Conservation (phyloP, 2,113 vertebrate genomes). For the Tupaia tana region DNA sequence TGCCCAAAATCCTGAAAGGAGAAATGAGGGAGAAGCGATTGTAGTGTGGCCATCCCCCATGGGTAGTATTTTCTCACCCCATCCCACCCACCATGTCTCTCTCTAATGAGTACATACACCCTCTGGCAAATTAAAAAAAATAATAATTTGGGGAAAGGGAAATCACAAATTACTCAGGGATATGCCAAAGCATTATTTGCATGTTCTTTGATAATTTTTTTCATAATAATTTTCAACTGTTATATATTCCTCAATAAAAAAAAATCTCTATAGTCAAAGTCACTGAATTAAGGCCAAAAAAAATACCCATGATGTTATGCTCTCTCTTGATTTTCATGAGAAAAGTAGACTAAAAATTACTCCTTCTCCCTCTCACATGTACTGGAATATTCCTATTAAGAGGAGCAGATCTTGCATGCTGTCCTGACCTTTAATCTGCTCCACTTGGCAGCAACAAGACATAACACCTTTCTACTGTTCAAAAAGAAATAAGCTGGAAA, state of each 20-base stretch:
- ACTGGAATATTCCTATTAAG: constrained; percentile 5
- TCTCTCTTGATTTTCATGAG: constrained; percentile 8
- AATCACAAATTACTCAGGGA: constrained; percentile 18
- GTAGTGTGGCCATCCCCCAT: too few species aligned
- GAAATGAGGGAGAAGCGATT: too few species aligned
- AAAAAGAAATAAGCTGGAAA: constrained; percentile 54
- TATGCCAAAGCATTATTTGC: background rate
- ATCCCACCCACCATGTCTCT: too few species aligned
- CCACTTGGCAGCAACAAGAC: constrained; percentile 58
- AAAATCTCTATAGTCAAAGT: background rate
- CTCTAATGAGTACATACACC: too few species aligned
- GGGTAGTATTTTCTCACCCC: too few species aligned
- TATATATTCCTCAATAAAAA: background rate
- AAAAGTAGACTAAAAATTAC: background rate
- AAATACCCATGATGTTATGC: background rate
- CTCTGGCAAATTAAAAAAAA: too few species aligned
- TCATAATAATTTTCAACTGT: background rate
- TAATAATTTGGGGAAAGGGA: background rate
- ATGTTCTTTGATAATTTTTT: constrained; percentile 21
- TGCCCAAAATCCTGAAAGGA: too few species aligned
- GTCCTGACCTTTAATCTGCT: constrained; percentile 62
- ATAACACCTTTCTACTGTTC: constrained; percentile 37
- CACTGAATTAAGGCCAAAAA: background rate
- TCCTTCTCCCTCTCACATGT: background rate
- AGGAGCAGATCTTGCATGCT: background rate